Conservation (phyloP, 2,797 vertebrate species). For the Hydrolagus colliei region DNA sequence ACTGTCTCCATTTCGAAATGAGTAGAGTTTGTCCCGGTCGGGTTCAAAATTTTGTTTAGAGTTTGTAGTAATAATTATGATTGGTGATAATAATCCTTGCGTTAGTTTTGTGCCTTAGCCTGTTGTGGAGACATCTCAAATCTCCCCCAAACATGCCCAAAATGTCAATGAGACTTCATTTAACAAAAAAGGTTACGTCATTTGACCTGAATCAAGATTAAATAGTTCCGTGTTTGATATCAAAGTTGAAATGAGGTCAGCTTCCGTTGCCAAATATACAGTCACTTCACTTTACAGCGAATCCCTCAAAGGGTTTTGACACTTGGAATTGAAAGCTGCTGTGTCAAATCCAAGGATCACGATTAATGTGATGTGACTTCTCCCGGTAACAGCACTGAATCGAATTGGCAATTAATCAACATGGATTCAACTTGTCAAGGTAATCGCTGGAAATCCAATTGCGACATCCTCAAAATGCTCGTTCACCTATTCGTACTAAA, state of each 20-base stretch:
- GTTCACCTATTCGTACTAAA: background rate
- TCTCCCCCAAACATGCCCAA: no score
- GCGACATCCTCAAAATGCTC: background rate
- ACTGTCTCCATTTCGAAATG: background rate
- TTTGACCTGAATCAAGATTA: background rate
- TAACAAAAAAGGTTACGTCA: background rate
- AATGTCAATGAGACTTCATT: background rate
- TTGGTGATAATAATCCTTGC: background rate
- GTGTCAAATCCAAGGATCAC: no score
- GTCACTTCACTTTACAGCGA: no score
- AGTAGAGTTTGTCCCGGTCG: background rate
- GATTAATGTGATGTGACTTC: no score
- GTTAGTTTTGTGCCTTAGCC: no score
- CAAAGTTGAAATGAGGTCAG: no score
- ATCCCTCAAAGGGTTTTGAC: no score
- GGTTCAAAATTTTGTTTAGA: background rate
- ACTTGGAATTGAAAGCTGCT: no score
- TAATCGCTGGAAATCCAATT: background rate
- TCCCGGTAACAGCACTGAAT: background rate
- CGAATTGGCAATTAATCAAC: background rate
- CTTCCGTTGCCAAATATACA: background rate
- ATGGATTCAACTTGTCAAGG: no score
- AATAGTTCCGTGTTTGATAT: background rate
- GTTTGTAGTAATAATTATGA: background rate
- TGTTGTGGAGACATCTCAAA: no score